Evolutionary conservation across 2,888 invertebrate species (phyloP).

Genomic region (Nemurella pictetii): DNA sequence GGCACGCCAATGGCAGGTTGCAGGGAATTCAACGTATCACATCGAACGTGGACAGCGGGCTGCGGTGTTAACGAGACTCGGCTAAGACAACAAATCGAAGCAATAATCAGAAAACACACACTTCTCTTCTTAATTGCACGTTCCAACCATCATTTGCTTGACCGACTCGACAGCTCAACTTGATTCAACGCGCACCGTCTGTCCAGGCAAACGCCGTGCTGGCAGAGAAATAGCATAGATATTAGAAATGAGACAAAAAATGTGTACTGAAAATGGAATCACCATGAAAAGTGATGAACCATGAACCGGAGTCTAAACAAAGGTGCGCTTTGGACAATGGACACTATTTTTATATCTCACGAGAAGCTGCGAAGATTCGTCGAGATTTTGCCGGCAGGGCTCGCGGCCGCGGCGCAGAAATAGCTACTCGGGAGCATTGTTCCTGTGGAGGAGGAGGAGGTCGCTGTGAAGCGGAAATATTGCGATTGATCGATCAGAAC

Average conservation of each 20-base stretch:
- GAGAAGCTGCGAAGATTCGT: too few species aligned
- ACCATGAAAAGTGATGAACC: neutral
- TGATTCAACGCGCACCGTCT: neutral
- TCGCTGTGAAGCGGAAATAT: neutral
- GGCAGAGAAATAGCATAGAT: neutral
- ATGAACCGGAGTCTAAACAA: neutral
- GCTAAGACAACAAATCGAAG: neutral
- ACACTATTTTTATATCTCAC: neutral
- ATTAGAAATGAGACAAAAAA: neutral
- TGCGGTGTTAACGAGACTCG: neutral
- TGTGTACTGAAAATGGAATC: neutral
- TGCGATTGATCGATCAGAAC: neutral
- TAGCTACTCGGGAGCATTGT: too few species aligned
- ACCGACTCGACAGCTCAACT: neutral
- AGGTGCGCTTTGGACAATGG: neutral
- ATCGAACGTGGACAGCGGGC: neutral
- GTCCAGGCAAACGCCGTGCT: too few species aligned
- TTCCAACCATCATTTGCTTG: too few species aligned
- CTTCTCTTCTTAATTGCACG: neutral
- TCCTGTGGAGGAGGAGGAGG: too few species aligned
- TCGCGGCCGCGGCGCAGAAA: neutral
- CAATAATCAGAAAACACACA: neutral
- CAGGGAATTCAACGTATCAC: neutral
- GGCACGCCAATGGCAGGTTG: neutral
- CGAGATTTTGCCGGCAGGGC: neutral